Evolutionary conservation across 2,113 vertebrate genomes (phyloP).

Genomic region (Pelecanus crispus): DNA sequence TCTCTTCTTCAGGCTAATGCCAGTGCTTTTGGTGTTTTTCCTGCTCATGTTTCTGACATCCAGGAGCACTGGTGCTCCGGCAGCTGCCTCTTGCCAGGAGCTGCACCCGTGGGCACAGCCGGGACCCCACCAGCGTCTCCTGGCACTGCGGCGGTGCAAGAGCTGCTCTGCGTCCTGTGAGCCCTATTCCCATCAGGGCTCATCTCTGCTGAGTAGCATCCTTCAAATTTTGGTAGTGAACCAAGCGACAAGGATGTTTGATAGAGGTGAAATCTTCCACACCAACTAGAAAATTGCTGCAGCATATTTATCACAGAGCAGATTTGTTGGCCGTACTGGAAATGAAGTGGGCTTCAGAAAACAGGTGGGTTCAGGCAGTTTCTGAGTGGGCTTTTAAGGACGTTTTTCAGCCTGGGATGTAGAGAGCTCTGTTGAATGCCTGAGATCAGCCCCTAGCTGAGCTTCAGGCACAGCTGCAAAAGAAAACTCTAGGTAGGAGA

Average conservation of each 20-base stretch:
- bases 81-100: background rate
- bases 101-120: accelerated
- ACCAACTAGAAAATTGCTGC: background rate
- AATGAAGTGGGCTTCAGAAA: background rate
- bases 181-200: background rate
- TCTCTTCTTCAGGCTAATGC: background rate
- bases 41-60: background rate
- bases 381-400: background rate
- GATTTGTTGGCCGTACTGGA: background rate
- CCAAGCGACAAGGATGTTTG: background rate
- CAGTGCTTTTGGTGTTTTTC: background rate
- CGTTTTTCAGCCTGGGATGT: background rate
- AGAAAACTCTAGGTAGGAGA: background rate
- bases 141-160: background rate
- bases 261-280: background rate
- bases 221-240: background rate
- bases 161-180: background rate
- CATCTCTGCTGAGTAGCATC: background rate
- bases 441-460: background rate
- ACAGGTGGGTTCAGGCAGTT: background rate
- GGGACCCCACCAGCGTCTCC: background rate
- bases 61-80: background rate
- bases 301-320: background rate
- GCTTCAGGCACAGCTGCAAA: accelerated
- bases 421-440: background rate